Evolutionary conservation across 2,797 vertebrate species (phyloP).

Genomic region (Loris lydekkerianus): DNA sequence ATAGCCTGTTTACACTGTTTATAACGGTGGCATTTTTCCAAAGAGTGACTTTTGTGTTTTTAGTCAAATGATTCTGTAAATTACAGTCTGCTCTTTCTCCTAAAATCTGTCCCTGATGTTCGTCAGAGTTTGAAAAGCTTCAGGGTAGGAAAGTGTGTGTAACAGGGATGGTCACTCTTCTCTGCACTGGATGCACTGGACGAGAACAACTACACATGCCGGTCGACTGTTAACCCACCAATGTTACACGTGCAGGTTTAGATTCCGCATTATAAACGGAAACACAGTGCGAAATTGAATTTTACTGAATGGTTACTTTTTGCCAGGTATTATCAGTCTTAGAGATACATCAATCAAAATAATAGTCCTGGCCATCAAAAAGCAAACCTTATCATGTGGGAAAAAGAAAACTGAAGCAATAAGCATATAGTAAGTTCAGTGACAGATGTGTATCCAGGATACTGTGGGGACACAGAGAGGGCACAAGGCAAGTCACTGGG

Average conservation of each 20-base stretch:
- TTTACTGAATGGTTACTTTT: neutral
- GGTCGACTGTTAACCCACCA: neutral
- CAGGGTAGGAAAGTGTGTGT: neutral
- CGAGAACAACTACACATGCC: neutral
- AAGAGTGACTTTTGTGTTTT: neutral
- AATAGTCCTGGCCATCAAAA: neutral
- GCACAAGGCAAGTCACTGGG: accelerated
- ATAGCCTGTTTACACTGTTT: neutral
- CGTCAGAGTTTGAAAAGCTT: neutral
- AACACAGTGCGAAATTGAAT: neutral
- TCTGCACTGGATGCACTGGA: neutral
- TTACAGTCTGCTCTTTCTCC: neutral
- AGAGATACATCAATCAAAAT: neutral
- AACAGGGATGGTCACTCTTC: neutral
- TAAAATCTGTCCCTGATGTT: neutral
- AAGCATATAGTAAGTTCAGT: neutral
- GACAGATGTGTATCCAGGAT: neutral
- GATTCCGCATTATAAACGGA: neutral
- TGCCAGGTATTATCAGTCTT: neutral
- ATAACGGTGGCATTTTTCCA: neutral
- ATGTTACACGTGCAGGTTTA: neutral
- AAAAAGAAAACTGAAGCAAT: neutral
- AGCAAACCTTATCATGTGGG: neutral
- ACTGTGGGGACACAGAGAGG: neutral
- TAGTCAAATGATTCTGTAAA: neutral